Conservation (phyloP, 1,140 invertebrate species). For the Drosophila repleta region DNA sequence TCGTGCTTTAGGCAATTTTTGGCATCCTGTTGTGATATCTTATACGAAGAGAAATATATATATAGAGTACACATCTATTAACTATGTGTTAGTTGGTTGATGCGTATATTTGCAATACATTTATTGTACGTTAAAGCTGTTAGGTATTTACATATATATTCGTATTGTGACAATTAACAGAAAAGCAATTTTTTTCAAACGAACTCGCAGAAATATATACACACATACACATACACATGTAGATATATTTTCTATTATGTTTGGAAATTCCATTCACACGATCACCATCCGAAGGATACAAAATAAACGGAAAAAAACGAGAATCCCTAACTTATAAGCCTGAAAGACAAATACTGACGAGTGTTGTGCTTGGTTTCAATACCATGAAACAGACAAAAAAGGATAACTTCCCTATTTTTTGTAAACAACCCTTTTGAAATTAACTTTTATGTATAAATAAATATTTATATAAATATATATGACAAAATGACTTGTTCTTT, state of each 20-base stretch:
- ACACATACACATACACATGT: conserved; percentile 18
- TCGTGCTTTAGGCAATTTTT: conserved; percentile 73
- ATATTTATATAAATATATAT: conserved; percentile 51
- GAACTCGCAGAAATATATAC: conserved; percentile 10
- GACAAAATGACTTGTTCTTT: not conserved
- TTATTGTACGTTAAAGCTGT: conserved; percentile 72
- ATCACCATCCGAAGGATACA: conserved; percentile 52
- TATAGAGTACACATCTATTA: conserved; percentile 51
- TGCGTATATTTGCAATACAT: conserved; percentile 57
- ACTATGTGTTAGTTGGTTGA: conserved; percentile 62
- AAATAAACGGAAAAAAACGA: conserved; percentile 24
- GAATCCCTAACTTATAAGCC: conserved; percentile 48
- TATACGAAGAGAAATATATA: conserved; percentile 38
- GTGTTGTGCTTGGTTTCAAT: conserved; percentile 69
- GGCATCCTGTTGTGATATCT: conserved; percentile 77
- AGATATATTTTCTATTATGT: conserved; percentile 44
- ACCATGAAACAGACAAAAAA: conserved; percentile 47
- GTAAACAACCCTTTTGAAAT: conserved; percentile 67
- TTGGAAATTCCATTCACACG: conserved; percentile 36
- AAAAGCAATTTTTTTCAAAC: conserved; percentile 68
- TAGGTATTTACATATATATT: conserved; percentile 69
- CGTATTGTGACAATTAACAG: conserved; percentile 74
- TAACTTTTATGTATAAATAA: conserved; percentile 74
- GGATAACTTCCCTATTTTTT: conserved; percentile 65
- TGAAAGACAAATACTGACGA: conserved; percentile 49